Conservation (phyloP, 2,797 vertebrate species). For the Micromesistius poutassou region DNA sequence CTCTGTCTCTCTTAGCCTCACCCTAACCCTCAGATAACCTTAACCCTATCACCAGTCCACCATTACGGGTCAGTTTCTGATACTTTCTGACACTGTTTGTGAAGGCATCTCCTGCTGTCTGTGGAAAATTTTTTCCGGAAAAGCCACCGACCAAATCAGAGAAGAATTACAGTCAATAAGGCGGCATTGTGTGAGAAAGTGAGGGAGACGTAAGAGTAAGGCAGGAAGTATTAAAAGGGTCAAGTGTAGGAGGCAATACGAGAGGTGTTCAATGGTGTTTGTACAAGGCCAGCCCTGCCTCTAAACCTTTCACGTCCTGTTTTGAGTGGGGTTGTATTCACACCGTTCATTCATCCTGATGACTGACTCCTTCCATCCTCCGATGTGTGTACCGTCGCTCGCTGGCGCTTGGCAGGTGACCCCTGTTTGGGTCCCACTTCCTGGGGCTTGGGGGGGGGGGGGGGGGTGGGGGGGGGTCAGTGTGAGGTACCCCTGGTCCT, state of each 20-base stretch:
- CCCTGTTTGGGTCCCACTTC: not conserved
- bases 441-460: not conserved
- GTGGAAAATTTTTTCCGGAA: constrained; percentile 18
- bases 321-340: constrained; percentile 39
- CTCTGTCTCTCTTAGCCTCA: too few species aligned
- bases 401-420: constrained; percentile 48
- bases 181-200: not conserved
- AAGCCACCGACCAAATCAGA: constrained; percentile 12
- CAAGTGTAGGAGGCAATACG: not conserved
- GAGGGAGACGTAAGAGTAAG: not conserved
- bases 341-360: constrained; percentile 20
- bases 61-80: not conserved
- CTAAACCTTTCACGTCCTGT: constrained; percentile 42
- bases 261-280: constrained; percentile 38
- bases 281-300: constrained; percentile 10
- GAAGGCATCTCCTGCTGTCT: constrained; percentile 27
- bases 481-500: too few species aligned
- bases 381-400: constrained; percentile 49
- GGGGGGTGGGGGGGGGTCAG: not conserved
- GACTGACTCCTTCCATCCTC: constrained; percentile 30
- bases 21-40: too few species aligned
- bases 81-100: constrained; percentile 48
- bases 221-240: not conserved
- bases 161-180: not conserved
- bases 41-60: not conserved